Evolutionary conservation across 1,140 invertebrate genomes (phyloP), one percentile per base, ranked within the genome.

Genomic region (Drosophila suzukii): DNA sequence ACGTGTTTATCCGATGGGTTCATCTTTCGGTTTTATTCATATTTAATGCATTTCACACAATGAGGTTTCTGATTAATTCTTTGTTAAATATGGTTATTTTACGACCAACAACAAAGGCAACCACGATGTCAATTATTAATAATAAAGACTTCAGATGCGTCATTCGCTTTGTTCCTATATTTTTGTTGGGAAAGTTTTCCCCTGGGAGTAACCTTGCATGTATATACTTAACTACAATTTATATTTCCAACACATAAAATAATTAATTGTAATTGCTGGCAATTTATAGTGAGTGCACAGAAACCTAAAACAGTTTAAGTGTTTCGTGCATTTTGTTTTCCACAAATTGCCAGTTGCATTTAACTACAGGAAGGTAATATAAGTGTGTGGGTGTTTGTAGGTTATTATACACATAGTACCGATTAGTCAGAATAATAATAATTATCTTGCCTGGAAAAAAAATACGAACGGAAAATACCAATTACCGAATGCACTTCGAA

Each of bases 381-480:
- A 12, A 1, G 13, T 6, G 41, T n/a, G 39, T 51, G 56, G 34
- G 10, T 17, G 10, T 11, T 10, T 34, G 17, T 7, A 11, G 38
- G 27, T 34, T n/a, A 38, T 17, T 60, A 49, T 59, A 44, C 20
- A 46, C 50, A 54, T 11, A 46, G 43, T 46, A 46, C 53, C 38
- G 50, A 81, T 77, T 74, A 82, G 71, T 46, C 47, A 20, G 34
- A 61, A 65, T 73, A 65, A 79, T 79, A 53, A 80, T 59, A 81
- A 84, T 80, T 84, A 84, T 59, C 13, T 67, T 4, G 20, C 59
- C 49, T 51, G 56, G 55, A 38, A 34, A 36, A 34, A 27, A 44
- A 34, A 36, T n/a, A n/a, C 17, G 41, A 17, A 24, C 12, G 36
- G 38, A 34, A 55, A 58, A 20, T 20, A 41, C 41, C 41, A 61